These are phyloP conservation scores for Lasioglossum leucozonium DNA, from an alignment of 2,888 invertebrate genomes.

Conservation along the genomic window DNA sequence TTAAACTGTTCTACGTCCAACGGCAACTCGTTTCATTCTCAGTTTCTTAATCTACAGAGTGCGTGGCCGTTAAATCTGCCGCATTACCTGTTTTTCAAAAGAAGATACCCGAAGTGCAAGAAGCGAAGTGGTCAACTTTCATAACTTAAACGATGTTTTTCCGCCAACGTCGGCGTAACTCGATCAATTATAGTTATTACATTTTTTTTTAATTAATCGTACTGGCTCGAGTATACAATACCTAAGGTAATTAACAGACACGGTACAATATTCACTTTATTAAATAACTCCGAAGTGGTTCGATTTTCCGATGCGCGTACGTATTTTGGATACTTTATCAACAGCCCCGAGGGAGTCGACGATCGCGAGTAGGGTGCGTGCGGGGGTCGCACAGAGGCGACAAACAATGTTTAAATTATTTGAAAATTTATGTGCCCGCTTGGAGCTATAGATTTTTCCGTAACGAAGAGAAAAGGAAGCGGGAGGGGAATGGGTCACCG, in stretches of 20 bases:
- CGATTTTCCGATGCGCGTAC: neutral
- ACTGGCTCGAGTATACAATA: no score
- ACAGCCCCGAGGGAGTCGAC: neutral
- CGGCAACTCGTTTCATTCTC: neutral
- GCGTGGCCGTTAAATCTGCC: no score
- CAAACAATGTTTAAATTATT: constrained; percentile 60
- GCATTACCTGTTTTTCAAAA: no score
- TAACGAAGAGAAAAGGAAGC: constrained; percentile 55
- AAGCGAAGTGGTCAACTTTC: no score
- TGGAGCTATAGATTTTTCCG: constrained; percentile 59
- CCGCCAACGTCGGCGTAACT: neutral
- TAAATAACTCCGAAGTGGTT: neutral
- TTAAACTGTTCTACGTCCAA: neutral
- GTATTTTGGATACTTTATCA: neutral
- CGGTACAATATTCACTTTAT: neutral
- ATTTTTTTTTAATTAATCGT: neutral
- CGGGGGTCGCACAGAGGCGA: constrained; percentile 1
- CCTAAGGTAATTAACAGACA: no score
- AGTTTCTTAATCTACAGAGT: neutral
- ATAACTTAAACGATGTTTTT: neutral
- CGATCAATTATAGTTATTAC: neutral
- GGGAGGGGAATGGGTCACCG: constrained; percentile 18
- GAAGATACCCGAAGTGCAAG: no score
- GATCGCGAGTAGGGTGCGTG: neutral
- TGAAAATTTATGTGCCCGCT: constrained; percentile 52